Evolutionary conservation across 2,888 invertebrate genomes (phyloP), one percentile per base, ranked within the genome.

Genomic region (Gymnocheta viridis): DNA sequence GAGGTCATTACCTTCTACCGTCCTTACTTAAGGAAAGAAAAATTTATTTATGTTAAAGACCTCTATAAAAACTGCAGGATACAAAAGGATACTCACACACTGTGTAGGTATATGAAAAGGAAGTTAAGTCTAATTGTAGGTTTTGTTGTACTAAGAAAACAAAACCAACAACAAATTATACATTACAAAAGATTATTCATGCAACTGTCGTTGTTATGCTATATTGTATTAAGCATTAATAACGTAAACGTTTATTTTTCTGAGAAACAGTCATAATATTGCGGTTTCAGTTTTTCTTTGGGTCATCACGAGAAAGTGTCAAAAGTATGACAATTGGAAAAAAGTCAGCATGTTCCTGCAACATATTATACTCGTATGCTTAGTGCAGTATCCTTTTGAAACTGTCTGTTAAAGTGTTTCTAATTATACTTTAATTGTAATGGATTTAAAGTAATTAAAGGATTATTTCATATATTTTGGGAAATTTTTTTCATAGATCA

Each of bases 341-440:
- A 54, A 32, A 51, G 60, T 19, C 76, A 56, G 38, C 29, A 51
- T 51, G 19, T n/a, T 82, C 44, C 41, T 60, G 38, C 54, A 84
- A 77, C 69, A 81, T 77, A 51, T 58, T 78, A n/a, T n/a, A n/a
- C n/a, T n/a, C n/a, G 80, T 29, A 7, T 2, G 24, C 54, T 49
- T 38, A 2, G 6, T 47, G n/a, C 51, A 56, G 49, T 49, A 64
- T 54, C 41, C 41, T 64, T 14, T 17, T 4, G 2, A 58, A 72
- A 49, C 24, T 17, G 64, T 0, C 22, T 47, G 17, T 67, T 41
- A 44, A 58, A 44, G 22, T 74, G 35, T 29, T 67, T 10, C 47
- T 83, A 83, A 83, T 79, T 83, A 74, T 7, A 76, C 54, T 83
- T 70, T 83, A 83, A 83, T 83, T 80, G 70, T 72, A 80, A 27